Evolutionary conservation across 92 coral and sea anemone species (phyloP), one percentile per base, ranked within the genome.

Genomic region (Paragorgia papillata): DNA sequence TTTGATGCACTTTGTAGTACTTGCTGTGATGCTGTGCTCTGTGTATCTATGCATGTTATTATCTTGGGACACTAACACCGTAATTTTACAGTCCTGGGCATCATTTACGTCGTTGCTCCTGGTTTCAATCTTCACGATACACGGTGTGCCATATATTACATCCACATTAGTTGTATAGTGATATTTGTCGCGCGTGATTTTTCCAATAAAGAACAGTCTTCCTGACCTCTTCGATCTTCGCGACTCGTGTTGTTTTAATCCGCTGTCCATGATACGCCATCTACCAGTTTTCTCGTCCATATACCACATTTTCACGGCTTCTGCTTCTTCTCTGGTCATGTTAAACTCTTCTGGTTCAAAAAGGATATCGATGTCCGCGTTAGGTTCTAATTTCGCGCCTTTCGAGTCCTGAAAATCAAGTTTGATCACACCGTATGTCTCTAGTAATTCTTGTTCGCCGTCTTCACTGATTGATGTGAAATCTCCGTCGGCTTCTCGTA

Each of bases 401-500:
- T 82, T 55, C 43, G 57, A 57, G 40, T 83, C 88, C 27, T 74
- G 79, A 32, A 86, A 84, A 10, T 80, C 84, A 3, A 86, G 55
- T 40, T 78, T 83, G 46, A 86, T 26, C 68, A 86, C 57, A 29
- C 90, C 90, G 29, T 76, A 86, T n/a, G 88, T 76, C 69, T 66
- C 80, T 41, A 86, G 73, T 34, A 80, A 55, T 26, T 83, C 83
- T 56, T 82, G 76, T 40, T 83, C 81, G 37, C 90, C 90, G 29
- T 64, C 79, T 12, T 80, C 78, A 50, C 80, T 76, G 2, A 86
- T 21, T 2, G 90, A 66, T 15, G 90, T 82, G 19, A 86, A 86
- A 39, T 86, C 90, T 4, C 90, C 90, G 13, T 82, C 88, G 0
- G 90, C 84, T 27, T 75, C 80, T n/a, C 67, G 84, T 10, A 86